Conservation (phyloP, 2,797 vertebrate genomes). For the Sebastes hubbsi region DNA sequence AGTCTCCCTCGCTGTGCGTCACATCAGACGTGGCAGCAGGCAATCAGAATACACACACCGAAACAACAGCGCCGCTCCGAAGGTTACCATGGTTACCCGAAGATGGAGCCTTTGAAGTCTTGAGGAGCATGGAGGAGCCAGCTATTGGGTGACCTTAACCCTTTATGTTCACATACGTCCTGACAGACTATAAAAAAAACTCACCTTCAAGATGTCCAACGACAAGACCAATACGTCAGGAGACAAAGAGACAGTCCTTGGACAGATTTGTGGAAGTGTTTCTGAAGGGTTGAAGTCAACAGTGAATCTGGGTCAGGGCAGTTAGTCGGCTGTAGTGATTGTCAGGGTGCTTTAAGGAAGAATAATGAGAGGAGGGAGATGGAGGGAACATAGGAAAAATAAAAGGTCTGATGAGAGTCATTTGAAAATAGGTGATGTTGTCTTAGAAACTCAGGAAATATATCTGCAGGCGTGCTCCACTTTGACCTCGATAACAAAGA, state of each 20-base stretch:
- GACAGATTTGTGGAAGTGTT: background rate
- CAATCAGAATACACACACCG: conserved; percentile 56
- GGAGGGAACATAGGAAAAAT: conserved; percentile 1
- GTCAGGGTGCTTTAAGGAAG: conserved; percentile 40
- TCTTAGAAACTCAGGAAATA: conserved; percentile 10
- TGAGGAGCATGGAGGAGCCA: conserved; percentile 33
- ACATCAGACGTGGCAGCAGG: conserved; percentile 72
- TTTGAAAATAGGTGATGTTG: background rate
- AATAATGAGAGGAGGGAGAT: conserved; percentile 3
- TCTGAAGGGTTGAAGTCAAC: conserved; percentile 17
- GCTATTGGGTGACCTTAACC: conserved; percentile 56
- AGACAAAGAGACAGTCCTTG: background rate
- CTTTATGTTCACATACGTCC: conserved; percentile 19
- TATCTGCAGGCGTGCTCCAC: background rate
- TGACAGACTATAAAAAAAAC: background rate
- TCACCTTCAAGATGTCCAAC: background rate
- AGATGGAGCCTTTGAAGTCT: conserved; percentile 64
- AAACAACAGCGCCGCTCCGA: conserved; percentile 53
- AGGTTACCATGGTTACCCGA: conserved; percentile 79
- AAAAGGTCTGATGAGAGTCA: conserved; percentile 8
- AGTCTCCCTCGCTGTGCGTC: conserved; percentile 62
- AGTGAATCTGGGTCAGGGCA: conserved; percentile 72
- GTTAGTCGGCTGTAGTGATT: conserved; percentile 32
- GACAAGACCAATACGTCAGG: background rate
- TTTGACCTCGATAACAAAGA: conserved; percentile 14